Conservation (phyloP, 2,888 invertebrate species). For the Parnassius glacialis region DNA sequence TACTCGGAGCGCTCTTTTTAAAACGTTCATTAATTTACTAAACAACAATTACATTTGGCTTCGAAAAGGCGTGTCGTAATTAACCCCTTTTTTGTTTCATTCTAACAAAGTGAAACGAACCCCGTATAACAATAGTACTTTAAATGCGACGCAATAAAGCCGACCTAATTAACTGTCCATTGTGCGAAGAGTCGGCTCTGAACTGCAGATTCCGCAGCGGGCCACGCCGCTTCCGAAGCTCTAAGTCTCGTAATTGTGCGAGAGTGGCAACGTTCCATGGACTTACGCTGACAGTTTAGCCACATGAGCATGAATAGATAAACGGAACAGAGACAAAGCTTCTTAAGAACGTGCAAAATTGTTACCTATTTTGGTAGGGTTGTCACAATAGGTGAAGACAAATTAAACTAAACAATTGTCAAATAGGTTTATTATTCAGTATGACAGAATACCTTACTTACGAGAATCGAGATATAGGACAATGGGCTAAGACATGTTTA, state of each 20-base stretch:
- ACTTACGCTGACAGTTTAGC: slow-evolving; percentile 50
- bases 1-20: not conserved
- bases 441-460: no score
- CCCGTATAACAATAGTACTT: slow-evolving; percentile 22
- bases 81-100: slow-evolving; percentile 24
- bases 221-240: slow-evolving; percentile 4
- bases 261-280: slow-evolving; percentile 49
- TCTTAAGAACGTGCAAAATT: no score
- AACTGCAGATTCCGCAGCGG: slow-evolving; percentile 13
- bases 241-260: slow-evolving; percentile 33
- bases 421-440: no score
- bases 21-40: slow-evolving; percentile 8
- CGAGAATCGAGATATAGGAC: no score
- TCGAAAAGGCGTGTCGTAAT: slow-evolving; percentile 19
- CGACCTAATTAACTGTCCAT: slow-evolving; percentile 25
- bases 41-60: slow-evolving; percentile 18
- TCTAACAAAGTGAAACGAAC: slow-evolving; percentile 23
- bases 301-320: no score
- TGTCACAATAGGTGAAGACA: no score
- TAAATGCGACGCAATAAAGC: slow-evolving; percentile 22
- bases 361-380: no score
- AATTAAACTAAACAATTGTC: no score
- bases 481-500: no score
- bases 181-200: slow-evolving; percentile 16
- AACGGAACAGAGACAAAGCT: no score